A percentile compares a stretch with the other conserved stretches of the same genome.
Conservation (phyloP, 2,888 invertebrate species). For the Onthophagus sagittarius region DNA sequence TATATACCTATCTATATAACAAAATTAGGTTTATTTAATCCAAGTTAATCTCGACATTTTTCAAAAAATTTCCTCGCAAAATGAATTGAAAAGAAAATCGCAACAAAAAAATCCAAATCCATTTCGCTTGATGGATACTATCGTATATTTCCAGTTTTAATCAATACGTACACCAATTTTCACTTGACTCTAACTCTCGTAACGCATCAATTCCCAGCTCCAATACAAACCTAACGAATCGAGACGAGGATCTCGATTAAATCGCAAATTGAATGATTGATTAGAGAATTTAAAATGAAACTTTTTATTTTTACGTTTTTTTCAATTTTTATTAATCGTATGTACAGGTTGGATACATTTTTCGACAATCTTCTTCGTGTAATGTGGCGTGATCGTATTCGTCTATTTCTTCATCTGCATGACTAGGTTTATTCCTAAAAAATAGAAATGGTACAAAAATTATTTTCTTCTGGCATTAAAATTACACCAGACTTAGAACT, state of each 20-base stretch:
- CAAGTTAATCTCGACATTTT: neutral
- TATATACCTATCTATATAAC: neutral
- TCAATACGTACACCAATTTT: neutral
- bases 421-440: conserved; percentile 17
- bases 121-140: neutral
- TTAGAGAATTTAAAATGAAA: neutral
- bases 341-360: conserved; percentile 50
- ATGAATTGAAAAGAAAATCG: neutral
- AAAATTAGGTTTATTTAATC: neutral
- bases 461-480: too few relatives aligned
- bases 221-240: neutral
- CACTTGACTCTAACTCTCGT: neutral
- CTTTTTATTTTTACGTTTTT: neutral
- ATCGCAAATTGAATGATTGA: neutral
- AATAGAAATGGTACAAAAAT: neutral
- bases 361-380: conserved; percentile 46
- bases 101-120: neutral
- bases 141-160: neutral
- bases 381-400: conserved; percentile 50
- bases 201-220: neutral
- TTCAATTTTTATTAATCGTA: conserved; percentile 21
- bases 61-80: neutral
- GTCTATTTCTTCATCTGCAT: conserved; percentile 35
- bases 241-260: neutral
- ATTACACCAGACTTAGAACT: too few relatives aligned